Conservation (phyloP, 1,140 invertebrate genomes). For the Pristionchus pacificus region DNA sequence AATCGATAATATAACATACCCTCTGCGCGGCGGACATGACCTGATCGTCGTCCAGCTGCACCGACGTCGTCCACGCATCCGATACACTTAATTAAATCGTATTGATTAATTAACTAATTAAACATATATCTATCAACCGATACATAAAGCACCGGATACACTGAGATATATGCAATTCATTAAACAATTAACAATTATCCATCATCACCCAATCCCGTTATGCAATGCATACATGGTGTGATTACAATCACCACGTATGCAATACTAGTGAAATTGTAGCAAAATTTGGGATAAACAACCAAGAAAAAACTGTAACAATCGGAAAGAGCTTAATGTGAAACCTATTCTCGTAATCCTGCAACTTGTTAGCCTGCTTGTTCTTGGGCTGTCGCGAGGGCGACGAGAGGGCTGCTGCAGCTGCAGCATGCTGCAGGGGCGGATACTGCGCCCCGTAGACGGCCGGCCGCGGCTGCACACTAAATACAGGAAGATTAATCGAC, state of each 20-base stretch:
- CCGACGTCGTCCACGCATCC: slow-evolving; percentile 22
- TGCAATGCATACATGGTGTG: background rate
- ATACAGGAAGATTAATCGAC: background rate
- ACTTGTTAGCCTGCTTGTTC: slow-evolving; percentile 11
- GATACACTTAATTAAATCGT: slow-evolving; percentile 24
- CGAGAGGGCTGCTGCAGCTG: background rate
- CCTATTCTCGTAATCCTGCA: slow-evolving; percentile 36
- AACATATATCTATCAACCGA: too few species aligned
- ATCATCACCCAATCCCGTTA: too few species aligned
- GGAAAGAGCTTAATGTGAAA: background rate
- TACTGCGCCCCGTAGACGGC: slow-evolving; percentile 31
- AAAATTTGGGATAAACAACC: background rate
- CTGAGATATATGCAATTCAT: too few species aligned
- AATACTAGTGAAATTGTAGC: too few species aligned
- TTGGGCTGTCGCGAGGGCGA: slow-evolving; percentile 13
- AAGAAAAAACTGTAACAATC: background rate
- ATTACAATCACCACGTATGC: background rate
- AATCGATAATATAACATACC: background rate
- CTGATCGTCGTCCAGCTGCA: slow-evolving; percentile 10
- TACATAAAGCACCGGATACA: background rate
- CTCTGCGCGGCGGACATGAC: slow-evolving; percentile 9
- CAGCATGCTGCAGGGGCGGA: slow-evolving; percentile 22
- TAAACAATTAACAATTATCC: too few species aligned
- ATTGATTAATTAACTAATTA: background rate
- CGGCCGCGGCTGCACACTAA: slow-evolving; percentile 13